Evolutionary conservation across 2,888 invertebrate genomes (phyloP).

Genomic region (Hirudinaria manillensis): DNA sequence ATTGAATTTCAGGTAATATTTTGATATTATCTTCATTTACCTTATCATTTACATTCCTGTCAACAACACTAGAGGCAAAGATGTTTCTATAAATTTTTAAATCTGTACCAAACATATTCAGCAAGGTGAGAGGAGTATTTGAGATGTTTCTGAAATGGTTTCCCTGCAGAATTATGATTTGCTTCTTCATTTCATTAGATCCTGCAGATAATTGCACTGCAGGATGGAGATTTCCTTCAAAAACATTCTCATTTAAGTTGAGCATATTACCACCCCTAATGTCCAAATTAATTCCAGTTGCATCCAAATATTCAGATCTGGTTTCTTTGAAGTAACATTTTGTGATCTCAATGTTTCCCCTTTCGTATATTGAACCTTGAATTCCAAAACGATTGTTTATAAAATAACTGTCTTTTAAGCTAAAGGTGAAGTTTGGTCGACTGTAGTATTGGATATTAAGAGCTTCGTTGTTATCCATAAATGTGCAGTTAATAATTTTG

Average conservation of each 20-base stretch:
- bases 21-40: background rate
- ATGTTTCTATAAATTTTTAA: background rate
- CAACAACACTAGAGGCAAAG: background rate
- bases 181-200: background rate
- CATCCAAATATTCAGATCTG: background rate
- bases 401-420: background rate
- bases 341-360: background rate
- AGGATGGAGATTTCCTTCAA: background rate
- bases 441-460: background rate
- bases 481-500: background rate
- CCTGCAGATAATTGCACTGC: conserved; percentile 3
- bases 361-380: background rate
- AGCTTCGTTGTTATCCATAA: conserved; percentile 5
- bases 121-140: background rate
- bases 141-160: conserved; percentile 18
- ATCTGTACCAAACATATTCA: background rate
- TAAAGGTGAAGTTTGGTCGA: conserved; percentile 6
- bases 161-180: conserved; percentile 14
- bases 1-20: background rate
- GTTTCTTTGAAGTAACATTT: conserved; percentile 7
- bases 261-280: background rate
- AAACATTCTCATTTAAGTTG: background rate
- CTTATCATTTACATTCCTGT: conserved; percentile 4
- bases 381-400: background rate
- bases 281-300: conserved; percentile 6